A percentile compares a stretch with the other conserved stretches of the same genome.
These are phyloP conservation scores for Oryzias melastigma DNA, from an alignment of 2,113 vertebrate genomes.

Conservation along the genomic window DNA sequence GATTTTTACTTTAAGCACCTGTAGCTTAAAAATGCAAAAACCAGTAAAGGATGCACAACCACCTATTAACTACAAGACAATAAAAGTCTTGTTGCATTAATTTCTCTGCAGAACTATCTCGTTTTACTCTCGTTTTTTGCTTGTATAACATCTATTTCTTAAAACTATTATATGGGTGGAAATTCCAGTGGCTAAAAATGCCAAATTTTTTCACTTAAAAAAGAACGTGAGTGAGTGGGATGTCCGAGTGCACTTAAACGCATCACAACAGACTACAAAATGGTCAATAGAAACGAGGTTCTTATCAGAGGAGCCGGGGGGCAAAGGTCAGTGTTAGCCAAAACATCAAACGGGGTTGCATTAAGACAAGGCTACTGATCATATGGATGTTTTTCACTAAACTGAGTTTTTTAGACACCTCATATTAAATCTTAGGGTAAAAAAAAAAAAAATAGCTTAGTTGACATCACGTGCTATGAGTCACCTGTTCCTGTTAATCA, in stretches of 20 bases:
- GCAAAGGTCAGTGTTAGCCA: slow-evolving; percentile 28
- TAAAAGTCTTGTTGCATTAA: slow-evolving; percentile 43
- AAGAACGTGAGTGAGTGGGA: too few species aligned
- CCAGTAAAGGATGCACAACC: slow-evolving; percentile 45
- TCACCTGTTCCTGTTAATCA: too few species aligned
- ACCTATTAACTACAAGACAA: slow-evolving; percentile 38
- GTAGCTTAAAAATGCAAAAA: slow-evolving; percentile 11
- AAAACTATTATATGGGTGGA: too few species aligned
- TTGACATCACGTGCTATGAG: too few species aligned
- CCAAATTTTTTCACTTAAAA: too few species aligned
- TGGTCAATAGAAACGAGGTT: neutral
- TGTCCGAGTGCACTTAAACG: too few species aligned
- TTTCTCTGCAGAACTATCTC: neutral
- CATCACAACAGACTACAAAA: slow-evolving; percentile 30
- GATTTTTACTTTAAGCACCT: slow-evolving; percentile 9
- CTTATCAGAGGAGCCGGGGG: slow-evolving; percentile 28
- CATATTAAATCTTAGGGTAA: too few species aligned
- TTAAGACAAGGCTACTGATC: neutral
- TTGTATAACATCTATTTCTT: too few species aligned
- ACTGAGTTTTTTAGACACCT: neutral
- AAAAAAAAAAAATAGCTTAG: too few species aligned
- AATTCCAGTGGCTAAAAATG: too few species aligned
- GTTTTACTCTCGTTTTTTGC: too few species aligned
- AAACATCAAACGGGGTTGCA: slow-evolving; percentile 10
- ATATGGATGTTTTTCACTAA: neutral